Conservation (phyloP, 2,113 vertebrate genomes). For the Gorilla gorilla region DNA sequence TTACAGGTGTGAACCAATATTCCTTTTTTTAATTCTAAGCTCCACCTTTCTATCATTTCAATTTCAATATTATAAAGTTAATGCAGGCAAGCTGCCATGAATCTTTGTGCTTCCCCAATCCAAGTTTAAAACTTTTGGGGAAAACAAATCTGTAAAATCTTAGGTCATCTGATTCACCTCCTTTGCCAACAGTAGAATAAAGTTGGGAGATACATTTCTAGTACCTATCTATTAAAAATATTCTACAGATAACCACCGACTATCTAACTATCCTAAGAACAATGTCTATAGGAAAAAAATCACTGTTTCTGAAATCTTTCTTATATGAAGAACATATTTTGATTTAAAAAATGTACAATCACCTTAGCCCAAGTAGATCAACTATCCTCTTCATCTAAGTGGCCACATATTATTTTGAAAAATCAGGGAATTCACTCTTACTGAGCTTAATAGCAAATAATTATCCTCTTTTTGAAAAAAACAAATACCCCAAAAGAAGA, state of each 20-base stretch:
- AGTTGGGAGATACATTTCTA: neutral
- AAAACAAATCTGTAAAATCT: neutral
- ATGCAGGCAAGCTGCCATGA: neutral
- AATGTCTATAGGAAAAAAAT: neutral
- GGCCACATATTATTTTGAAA: neutral
- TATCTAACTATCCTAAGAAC: neutral
- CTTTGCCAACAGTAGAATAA: neutral
- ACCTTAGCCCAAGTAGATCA: neutral
- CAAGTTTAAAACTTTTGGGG: neutral
- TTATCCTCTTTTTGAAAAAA: neutral
- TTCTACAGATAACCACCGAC: neutral
- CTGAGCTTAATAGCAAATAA: neutral
- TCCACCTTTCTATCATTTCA: neutral
- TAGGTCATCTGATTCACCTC: neutral
- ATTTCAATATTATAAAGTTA: neutral
- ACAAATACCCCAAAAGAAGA: neutral
- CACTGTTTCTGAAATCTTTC: neutral
- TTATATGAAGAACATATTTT: neutral
- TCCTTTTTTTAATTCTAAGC: neutral
- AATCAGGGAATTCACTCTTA: neutral
- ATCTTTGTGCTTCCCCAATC: neutral
- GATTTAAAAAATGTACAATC: neutral
- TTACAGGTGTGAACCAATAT: no score
- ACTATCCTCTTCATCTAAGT: neutral
- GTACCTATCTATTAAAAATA: neutral